These are phyloP conservation scores for Thalassaphorura encarpata DNA, from an alignment of 1,140 invertebrate genomes.

Conservation along the genomic window DNA sequence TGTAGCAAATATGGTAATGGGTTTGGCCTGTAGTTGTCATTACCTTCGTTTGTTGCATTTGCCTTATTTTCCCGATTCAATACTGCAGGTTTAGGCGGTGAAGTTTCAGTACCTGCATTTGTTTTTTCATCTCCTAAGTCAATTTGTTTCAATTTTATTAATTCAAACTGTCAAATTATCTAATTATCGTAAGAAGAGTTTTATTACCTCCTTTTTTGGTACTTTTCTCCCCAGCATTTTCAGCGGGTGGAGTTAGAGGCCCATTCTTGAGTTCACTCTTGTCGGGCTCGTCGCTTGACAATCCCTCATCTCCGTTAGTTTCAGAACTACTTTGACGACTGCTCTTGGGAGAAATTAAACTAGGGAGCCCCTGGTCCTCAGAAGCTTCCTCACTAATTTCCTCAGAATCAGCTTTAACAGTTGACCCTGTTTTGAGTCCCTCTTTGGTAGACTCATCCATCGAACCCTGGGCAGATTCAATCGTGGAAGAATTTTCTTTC, in stretches of 20 bases:
- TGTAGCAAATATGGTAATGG: no score
- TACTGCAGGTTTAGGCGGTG: no score
- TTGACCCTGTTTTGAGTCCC: not conserved
- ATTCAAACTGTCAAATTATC: not conserved
- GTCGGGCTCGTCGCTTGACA: not conserved
- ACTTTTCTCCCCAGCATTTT: not conserved
- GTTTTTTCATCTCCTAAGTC: constrained; percentile 13
- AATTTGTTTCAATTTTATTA: not conserved
- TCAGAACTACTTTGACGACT: constrained; percentile 5
- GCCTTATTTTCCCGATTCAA: no score
- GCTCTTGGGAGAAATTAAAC: not conserved
- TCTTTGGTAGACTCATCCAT: not conserved
- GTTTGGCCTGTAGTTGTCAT: no score
- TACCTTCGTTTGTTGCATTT: no score
- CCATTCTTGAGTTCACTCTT: not conserved
- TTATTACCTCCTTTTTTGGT: not conserved
- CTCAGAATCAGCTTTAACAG: not conserved
- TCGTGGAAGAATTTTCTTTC: no score
- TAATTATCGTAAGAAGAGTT: not conserved
- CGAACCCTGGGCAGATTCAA: not conserved
- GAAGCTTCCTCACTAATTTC: not conserved
- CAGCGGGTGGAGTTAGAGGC: not conserved
- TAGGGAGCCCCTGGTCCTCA: not conserved
- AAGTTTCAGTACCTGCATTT: constrained; percentile 9
- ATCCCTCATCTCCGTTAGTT: not conserved